These are phyloP conservation scores for Eupithecia dodoneata DNA, from an alignment of 2,888 invertebrate genomes.

Conservation along the genomic window DNA sequence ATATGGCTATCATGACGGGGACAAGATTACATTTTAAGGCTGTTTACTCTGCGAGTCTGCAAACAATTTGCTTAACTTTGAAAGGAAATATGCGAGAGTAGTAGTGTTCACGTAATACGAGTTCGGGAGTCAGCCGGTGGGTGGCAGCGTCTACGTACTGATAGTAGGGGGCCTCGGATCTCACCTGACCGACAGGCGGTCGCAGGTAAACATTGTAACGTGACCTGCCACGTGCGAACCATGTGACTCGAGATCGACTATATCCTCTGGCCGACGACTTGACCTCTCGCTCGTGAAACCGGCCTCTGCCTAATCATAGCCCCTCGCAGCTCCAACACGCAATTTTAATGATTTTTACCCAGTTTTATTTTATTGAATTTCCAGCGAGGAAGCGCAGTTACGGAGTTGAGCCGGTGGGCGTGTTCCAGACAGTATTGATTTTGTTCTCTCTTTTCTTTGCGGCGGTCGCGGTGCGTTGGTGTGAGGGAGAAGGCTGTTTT, in stretches of 20 bases:
- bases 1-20: slow-evolving; percentile 66
- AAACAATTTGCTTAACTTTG: slow-evolving; percentile 55
- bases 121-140: slow-evolving; percentile 50
- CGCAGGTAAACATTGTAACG: slow-evolving; percentile 83
- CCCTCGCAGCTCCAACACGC: slow-evolving; percentile 61
- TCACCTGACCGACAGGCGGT: slow-evolving; percentile 78
- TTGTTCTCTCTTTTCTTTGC: slow-evolving; percentile 72
- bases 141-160: slow-evolving; percentile 46
- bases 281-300: slow-evolving; percentile 20
- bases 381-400: slow-evolving; percentile 81
- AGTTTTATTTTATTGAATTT: slow-evolving; percentile 83
- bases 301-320: slow-evolving; percentile 41
- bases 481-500: slow-evolving; percentile 64
- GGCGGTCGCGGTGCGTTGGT: slow-evolving; percentile 53
- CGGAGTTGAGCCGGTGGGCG: slow-evolving; percentile 79
- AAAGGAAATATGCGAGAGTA: slow-evolving; percentile 42
- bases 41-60: slow-evolving; percentile 51
- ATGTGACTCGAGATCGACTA: slow-evolving; percentile 58
- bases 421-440: slow-evolving; percentile 83
- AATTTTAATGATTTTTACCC: slow-evolving; percentile 79
- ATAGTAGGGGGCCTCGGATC: slow-evolving; percentile 59
- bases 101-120: slow-evolving; percentile 47
- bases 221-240: slow-evolving; percentile 77
- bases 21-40: slow-evolving; percentile 65
- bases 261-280: background rate